Evolutionary conservation across 2,797 vertebrate species (phyloP), one percentile per base, ranked within the genome.

Genomic region (Streptopelia turtur): DNA sequence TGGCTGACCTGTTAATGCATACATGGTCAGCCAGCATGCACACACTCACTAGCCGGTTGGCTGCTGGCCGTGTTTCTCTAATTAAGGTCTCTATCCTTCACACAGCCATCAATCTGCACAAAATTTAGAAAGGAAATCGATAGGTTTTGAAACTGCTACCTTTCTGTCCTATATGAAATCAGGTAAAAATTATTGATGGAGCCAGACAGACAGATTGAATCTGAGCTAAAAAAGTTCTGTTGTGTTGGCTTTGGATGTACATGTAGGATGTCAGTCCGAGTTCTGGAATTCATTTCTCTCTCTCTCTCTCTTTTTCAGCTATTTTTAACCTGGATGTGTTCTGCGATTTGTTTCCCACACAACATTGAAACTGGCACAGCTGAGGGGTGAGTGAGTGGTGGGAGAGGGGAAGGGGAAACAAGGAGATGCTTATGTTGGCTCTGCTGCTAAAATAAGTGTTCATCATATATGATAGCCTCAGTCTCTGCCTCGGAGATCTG

Each of bases 321-420:
- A 77, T 96, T 96, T 96, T 97, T 96, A 95, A 68, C 74, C 75
- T 93, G 93, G 71, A 94, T 84, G 64, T 70, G 56, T 82, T 92
- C 90, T 94, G 81, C 2, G 2, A 87, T 89, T 83, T 87, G 59
- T 96, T 95, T 95, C 86, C 56, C 56, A 74, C 90, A 83, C 68
- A 80, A 68, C 83, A 83, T 2, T 68, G 83, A 89, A 82, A 85
- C 50, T 85, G 81, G 89, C 86, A 86, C 53, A 39, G 75, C 81
- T 70, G 78, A 94, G 60, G 33, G 75, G 81, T 89, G 76, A 92
- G 79, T 80, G 79, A 96, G 25, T 27, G 47, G 66, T 76, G 74
- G 78, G 78, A 92, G 65, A 82, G n/a, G 71, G 63, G 55, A 93
- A 82, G 45, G 80, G 92, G 80, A 84, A 78, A 79, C 55, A 52